These are phyloP conservation scores for Budorcas taxicolor DNA, from an alignment of 2,113 vertebrate species.

Conservation along the genomic window DNA sequence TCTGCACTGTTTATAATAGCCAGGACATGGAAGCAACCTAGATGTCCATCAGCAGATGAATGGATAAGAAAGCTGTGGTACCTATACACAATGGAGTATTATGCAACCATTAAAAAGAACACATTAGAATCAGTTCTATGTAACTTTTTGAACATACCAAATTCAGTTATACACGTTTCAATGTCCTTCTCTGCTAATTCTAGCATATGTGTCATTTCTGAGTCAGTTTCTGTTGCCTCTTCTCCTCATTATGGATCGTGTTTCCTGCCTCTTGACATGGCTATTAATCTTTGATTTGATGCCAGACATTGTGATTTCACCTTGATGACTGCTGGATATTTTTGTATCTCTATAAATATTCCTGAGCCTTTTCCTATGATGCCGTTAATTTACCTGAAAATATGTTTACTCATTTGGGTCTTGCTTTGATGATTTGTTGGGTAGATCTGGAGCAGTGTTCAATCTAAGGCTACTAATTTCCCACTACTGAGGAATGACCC, in stretches of 20 bases:
- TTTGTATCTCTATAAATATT: conserved; percentile 41
- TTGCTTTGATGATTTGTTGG: conserved; percentile 33
- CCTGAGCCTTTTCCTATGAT: neutral
- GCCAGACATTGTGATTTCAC: conserved; percentile 13
- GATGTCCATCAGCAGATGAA: too few species aligned
- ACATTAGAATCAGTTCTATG: neutral
- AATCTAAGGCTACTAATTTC: neutral
- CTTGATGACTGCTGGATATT: neutral
- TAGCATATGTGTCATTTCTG: neutral
- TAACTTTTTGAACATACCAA: neutral
- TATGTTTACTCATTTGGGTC: neutral
- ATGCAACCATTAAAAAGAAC: too few species aligned
- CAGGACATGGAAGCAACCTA: too few species aligned
- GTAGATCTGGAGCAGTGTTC: neutral
- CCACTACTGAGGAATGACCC: neutral
- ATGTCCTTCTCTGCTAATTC: neutral
- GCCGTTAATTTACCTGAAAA: neutral
- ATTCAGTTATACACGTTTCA: neutral
- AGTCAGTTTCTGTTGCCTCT: neutral
- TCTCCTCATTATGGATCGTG: neutral
- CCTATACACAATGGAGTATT: too few species aligned
- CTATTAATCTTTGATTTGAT: conserved; percentile 10
- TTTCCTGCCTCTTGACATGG: neutral
- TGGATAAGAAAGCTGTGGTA: too few species aligned
- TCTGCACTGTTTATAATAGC: too few species aligned